Percentiles rank a stretch among this genome's conserved stretches.
Conservation (phyloP, 2,113 vertebrate genomes). For the Dicrurus megarhynchus region DNA sequence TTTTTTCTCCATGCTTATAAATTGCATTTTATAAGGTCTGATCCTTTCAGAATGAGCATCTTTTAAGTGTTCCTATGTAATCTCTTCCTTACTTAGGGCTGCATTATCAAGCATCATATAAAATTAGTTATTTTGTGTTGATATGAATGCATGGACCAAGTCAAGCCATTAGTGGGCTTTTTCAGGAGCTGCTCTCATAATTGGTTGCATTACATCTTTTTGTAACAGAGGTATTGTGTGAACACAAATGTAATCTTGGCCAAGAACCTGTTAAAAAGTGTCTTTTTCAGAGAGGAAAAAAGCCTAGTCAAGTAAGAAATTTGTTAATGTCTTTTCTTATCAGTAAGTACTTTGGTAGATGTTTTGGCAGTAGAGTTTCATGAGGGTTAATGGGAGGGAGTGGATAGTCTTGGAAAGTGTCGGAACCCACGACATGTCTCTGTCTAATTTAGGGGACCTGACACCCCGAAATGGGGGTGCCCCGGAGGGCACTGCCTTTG, state of each 20-base stretch:
- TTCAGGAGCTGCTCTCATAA: not conserved
- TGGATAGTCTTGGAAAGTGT: not conserved
- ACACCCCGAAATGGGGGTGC: too few species aligned
- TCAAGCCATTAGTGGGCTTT: not conserved
- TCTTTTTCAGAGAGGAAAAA: not conserved
- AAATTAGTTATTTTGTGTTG: conserved; percentile 16
- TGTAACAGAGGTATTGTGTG: not conserved
- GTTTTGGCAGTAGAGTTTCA: conserved; percentile 6
- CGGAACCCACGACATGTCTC: too few species aligned
- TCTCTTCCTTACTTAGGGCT: not conserved
- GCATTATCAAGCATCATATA: not conserved
- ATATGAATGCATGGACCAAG: not conserved
- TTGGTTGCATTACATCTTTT: not conserved
- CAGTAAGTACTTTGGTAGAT: not conserved
- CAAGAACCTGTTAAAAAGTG: not conserved
- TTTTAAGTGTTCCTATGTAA: not conserved
- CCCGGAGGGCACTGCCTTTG: too few species aligned
- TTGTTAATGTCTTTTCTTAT: not conserved
- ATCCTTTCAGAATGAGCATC: not conserved
- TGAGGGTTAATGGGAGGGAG: not conserved
- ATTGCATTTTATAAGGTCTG: not conserved
- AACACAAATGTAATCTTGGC: not conserved
- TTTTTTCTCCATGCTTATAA: not conserved
- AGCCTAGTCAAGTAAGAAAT: not conserved
- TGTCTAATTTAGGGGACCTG: too few species aligned